A percentile compares a stretch with the other conserved stretches of the same genome.
Conservation (phyloP, 1,140 invertebrate genomes). For the Portunus trituberculatus region DNA sequence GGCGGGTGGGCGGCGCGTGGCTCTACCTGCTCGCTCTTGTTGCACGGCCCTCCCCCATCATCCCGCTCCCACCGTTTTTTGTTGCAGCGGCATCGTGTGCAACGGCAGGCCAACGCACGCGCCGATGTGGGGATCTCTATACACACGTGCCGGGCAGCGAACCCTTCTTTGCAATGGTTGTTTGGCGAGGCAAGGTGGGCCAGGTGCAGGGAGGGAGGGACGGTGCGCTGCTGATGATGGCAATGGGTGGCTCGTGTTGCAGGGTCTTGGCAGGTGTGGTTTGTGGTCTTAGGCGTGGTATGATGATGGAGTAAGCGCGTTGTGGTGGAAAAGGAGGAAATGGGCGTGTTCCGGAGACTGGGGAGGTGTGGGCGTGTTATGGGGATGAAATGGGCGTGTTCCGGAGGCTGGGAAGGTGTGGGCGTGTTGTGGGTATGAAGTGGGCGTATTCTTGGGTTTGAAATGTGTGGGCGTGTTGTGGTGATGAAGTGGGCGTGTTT, state of each 20-base stretch:
- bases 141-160: neutral
- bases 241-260: too few species aligned
- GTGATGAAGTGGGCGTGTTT: neutral
- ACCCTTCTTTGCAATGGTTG: neutral
- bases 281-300: neutral
- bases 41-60: neutral
- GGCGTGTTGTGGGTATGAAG: neutral
- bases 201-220: neutral
- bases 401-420: neutral
- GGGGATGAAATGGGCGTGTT: too few species aligned
- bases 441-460: neutral
- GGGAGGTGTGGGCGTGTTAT: neutral
- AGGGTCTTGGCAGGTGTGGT: too few species aligned
- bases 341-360: neutral
- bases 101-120: neutral
- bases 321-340: neutral
- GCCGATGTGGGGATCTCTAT: neutral
- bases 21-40: slow-evolving; percentile 33
- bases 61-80: neutral
- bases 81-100: slow-evolving; percentile 44
- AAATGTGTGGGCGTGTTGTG: too few species aligned
- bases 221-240: too few species aligned
- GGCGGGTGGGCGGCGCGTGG: slow-evolving; percentile 40
- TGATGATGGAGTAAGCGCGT: neutral
- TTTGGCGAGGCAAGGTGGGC: neutral